phyloP scores from a whole-genome alignment of 2,888 invertebrate genomes.

The Pasiphila rectangulata region DNA sequence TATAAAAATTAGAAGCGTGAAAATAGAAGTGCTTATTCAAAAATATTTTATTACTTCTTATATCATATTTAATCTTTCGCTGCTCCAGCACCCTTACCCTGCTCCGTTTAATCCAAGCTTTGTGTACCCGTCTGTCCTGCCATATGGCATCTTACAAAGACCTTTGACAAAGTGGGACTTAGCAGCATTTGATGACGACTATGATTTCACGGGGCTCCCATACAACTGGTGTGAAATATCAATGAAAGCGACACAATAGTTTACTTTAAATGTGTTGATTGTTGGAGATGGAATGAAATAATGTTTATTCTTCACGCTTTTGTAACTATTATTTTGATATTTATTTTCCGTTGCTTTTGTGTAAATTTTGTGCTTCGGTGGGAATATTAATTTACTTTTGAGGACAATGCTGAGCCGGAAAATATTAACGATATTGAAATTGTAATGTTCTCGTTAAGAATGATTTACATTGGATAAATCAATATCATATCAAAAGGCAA shows the following conservation, averaged over 20 bases:
- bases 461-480: too few relatives aligned
- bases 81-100: slow-evolving; percentile 28
- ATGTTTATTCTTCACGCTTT: slow-evolving; percentile 25
- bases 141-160: slow-evolving; percentile 74
- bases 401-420: too few relatives aligned
- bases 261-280: slow-evolving; percentile 37
- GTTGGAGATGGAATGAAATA: slow-evolving; percentile 35
- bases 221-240: slow-evolving; percentile 66
- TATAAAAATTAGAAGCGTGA: too few relatives aligned
- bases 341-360: slow-evolving; percentile 4
- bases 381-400: background rate
- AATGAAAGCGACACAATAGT: slow-evolving; percentile 39
- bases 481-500: too few relatives aligned
- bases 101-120: slow-evolving; percentile 64
- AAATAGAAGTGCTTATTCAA: too few relatives aligned
- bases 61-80: slow-evolving; percentile 1
- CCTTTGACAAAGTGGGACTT: slow-evolving; percentile 62
- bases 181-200: slow-evolving; percentile 61
- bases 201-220: slow-evolving; percentile 58
- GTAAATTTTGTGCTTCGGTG: background rate
- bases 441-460: too few relatives aligned
- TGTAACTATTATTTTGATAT: background rate
- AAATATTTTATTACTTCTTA: too few relatives aligned
- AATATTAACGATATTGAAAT: too few relatives aligned
- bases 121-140: slow-evolving; percentile 44